phyloP scores from a whole-genome alignment of 30 jellyfish, hydroid and myxozoan species.

The Turritopsis rubra region DNA sequence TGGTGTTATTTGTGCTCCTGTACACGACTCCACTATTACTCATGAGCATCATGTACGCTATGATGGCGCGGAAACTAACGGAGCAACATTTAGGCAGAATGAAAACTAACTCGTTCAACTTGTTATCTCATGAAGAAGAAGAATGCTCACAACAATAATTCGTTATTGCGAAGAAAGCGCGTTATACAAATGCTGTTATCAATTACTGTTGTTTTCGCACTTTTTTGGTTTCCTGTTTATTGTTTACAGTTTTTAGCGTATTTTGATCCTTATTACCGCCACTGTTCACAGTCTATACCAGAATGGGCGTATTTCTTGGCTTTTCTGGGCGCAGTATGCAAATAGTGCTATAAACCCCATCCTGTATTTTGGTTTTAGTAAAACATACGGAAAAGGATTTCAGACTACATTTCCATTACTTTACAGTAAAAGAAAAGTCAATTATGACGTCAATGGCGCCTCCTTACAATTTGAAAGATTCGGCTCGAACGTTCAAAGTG shows the following conservation, averaged over 20 bases:
- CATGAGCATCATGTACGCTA: constrained; percentile 55
- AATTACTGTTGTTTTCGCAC: constrained; percentile 40
- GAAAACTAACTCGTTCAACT: no score
- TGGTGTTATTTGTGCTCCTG: constrained; percentile 48
- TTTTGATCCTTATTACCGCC: constrained; percentile 36
- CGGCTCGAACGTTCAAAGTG: background rate
- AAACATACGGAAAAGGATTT: constrained; percentile 53
- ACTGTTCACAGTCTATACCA: constrained; percentile 44
- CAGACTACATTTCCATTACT: background rate
- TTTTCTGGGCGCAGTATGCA: constrained; percentile 54
- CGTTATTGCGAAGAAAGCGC: constrained; percentile 11
- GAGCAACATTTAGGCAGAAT: background rate
- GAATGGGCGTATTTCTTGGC: constrained; percentile 39
- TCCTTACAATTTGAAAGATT: background rate
- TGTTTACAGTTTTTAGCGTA: constrained; percentile 42
- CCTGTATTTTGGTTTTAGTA: constrained; percentile 61
- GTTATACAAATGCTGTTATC: constrained; percentile 67
- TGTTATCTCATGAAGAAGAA: no score
- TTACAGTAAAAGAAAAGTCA: background rate
- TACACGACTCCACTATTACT: constrained; percentile 53
- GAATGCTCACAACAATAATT: background rate
- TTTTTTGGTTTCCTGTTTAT: constrained; percentile 78
- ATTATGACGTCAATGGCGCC: background rate
- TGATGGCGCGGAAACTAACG: constrained; percentile 53
- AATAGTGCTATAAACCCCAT: constrained; percentile 70